Conservation (phyloP, 2,113 vertebrate genomes). For the Butorides virescens region DNA sequence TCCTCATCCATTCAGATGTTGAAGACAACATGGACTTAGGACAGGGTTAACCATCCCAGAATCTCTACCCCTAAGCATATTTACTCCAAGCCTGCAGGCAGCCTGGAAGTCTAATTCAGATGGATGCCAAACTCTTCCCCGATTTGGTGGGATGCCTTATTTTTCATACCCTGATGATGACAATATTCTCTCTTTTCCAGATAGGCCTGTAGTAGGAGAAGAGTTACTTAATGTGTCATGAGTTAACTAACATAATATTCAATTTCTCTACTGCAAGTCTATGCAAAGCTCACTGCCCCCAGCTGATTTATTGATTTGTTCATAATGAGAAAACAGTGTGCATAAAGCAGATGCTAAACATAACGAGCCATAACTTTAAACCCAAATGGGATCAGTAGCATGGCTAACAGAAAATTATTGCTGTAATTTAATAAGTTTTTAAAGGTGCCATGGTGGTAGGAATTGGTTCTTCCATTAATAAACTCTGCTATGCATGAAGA, state of each 20-base stretch:
- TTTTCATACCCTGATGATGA: not conserved
- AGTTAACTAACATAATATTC: slow-evolving; percentile 12
- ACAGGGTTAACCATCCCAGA: not conserved
- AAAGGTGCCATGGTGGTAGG: not conserved
- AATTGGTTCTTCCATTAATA: slow-evolving; percentile 1
- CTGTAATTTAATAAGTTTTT: slow-evolving; percentile 44
- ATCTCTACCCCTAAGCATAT: not conserved
- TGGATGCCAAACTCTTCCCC: not conserved
- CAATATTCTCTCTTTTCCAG: not conserved
- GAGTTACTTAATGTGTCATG: not conserved
- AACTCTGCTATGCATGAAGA: not conserved
- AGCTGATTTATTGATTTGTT: slow-evolving; percentile 74
- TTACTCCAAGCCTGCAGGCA: not conserved
- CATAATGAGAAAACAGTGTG: slow-evolving; percentile 53
- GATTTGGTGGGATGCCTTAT: not conserved
- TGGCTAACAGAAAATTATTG: slow-evolving; percentile 37
- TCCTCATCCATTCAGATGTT: not conserved
- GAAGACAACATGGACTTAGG: not conserved
- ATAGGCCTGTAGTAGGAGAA: not conserved
- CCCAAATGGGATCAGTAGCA: slow-evolving; percentile 25
- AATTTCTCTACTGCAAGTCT: slow-evolving; percentile 9
- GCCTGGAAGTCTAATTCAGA: not conserved
- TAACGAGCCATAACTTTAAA: slow-evolving; percentile 56
- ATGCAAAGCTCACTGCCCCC: not conserved
- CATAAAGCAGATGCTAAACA: slow-evolving; percentile 62